Evolutionary conservation across 1,140 invertebrate species (phyloP).

Genomic region (Copidosoma floridanum): DNA sequence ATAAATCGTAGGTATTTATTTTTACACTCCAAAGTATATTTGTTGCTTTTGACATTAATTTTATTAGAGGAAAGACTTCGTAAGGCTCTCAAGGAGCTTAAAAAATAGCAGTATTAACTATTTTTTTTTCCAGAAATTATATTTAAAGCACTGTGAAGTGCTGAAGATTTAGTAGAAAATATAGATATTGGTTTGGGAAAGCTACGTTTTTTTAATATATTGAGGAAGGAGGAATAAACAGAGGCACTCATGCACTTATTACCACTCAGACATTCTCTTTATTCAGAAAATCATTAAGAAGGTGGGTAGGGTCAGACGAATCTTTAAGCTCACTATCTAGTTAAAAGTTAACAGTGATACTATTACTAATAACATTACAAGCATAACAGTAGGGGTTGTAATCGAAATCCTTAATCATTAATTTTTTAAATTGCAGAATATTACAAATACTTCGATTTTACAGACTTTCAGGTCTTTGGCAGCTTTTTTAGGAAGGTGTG

Average conservation of each 20-base stretch:
- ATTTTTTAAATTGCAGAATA: not conserved
- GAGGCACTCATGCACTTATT: not conserved
- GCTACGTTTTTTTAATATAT: not conserved
- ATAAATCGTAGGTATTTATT: not conserved
- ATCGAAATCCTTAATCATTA: too few relatives aligned
- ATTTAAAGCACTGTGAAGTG: not conserved
- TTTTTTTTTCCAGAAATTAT: not conserved
- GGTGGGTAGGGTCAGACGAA: not conserved
- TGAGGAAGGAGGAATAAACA: not conserved
- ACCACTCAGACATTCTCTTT: not conserved
- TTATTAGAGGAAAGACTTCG: not conserved
- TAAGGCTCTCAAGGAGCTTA: not conserved
- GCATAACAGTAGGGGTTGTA: not conserved
- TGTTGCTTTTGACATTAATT: not conserved
- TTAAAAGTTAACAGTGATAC: not conserved
- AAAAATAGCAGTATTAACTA: not conserved
- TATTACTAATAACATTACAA: not conserved
- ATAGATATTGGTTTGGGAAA: not conserved
- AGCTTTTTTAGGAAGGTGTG: not conserved
- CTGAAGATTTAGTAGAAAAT: not conserved
- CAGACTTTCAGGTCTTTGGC: not conserved
- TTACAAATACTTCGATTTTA: not conserved
- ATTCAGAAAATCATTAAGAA: not conserved
- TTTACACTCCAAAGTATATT: not conserved
- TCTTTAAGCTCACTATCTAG: not conserved